Evolutionary conservation across 1,140 invertebrate species (phyloP).

Genomic region (Bicyclus anynana): DNA sequence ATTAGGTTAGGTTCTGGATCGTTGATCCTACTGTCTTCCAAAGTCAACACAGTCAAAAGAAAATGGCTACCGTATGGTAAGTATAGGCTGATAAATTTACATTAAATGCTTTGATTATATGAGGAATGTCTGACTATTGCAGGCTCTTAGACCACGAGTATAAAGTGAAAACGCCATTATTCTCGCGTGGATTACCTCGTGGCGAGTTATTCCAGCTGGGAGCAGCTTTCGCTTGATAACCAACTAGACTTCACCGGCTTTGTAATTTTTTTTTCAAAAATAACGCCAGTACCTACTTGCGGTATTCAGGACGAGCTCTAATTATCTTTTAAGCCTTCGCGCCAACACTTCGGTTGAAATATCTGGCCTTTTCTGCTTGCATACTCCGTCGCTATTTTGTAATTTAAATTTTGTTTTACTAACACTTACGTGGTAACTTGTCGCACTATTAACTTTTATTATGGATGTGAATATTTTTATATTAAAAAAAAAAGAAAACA

Average conservation of each 20-base stretch:
- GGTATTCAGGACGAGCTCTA: slow-evolving; percentile 14
- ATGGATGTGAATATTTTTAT: too few relatives aligned
- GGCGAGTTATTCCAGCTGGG: slow-evolving; percentile 31
- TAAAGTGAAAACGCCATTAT: slow-evolving; percentile 57
- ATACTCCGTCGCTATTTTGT: neutral
- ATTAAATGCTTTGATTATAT: too few relatives aligned
- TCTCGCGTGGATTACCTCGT: slow-evolving; percentile 48
- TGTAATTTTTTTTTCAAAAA: slow-evolving; percentile 11
- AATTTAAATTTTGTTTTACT: neutral
- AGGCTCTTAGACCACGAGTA: too few relatives aligned
- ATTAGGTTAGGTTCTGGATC: too few relatives aligned
- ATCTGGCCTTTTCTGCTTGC: slow-evolving; percentile 1
- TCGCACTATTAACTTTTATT: too few relatives aligned
- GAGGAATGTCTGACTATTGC: too few relatives aligned
- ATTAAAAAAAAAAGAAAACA: too few relatives aligned
- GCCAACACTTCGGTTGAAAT: slow-evolving; percentile 8
- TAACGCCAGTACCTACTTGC: slow-evolving; percentile 5
- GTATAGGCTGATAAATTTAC: too few relatives aligned
- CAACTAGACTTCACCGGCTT: slow-evolving; percentile 9
- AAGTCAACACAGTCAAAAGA: too few relatives aligned
- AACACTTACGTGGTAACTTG: neutral
- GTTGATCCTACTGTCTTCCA: too few relatives aligned
- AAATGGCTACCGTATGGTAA: too few relatives aligned
- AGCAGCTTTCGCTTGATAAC: slow-evolving; percentile 7
- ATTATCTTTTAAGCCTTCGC: slow-evolving; percentile 14